Base-by-base conservation (phyloP, 2,113 vertebrate genomes). In the Bettongia penicillata region DNA sequence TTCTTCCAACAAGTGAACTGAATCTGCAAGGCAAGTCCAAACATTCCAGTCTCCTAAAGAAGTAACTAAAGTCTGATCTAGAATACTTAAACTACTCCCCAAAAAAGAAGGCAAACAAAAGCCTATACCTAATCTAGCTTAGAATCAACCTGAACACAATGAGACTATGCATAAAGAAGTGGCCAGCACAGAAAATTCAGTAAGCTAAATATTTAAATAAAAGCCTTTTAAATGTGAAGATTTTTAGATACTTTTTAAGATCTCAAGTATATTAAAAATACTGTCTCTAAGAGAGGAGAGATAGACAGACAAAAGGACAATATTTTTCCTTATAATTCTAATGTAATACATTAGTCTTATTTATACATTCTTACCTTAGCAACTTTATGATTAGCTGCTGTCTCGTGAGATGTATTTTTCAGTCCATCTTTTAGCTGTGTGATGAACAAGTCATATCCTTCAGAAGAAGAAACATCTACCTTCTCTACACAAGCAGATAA, bases 301-400 rank as follows among this genome's bases (percentile, higher is more conserved):
- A 55, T 3, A 14, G 14, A 68, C 92, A 55, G 57, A 51, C 52
- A 14, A 93, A 95, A 92, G n/a, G 43, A 90, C 23, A 2, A 25
- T 43, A 0, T 57, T 50, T 26, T 10, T 52, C 51, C 52, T 25
- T 91, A 93, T 19, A 97, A 93, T 3, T 53, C 57, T 53, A 52
- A 93, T 37, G 96, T 51, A 90, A 95, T 68, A 43, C 43, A 43
- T 28, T 90, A 31, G 61, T 53, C 89, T 55, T 6, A 43, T 95
- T 92, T 50, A 43, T 25, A 90, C 95, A 93, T 93, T 97, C 99
- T 98, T 97, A 99, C 99, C 99, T 99, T 99, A 97, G 99, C 99
- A 99, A 99, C 99, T 99, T 99, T 99, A 98, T 99, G 99, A 99
- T 99, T 99, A 98, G 99, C 99, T 98, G 99, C 99, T 23, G 99